Evolutionary conservation across 2,888 invertebrate genomes (phyloP), one percentile per base, ranked within the genome.

Genomic region (Bibio marci): DNA sequence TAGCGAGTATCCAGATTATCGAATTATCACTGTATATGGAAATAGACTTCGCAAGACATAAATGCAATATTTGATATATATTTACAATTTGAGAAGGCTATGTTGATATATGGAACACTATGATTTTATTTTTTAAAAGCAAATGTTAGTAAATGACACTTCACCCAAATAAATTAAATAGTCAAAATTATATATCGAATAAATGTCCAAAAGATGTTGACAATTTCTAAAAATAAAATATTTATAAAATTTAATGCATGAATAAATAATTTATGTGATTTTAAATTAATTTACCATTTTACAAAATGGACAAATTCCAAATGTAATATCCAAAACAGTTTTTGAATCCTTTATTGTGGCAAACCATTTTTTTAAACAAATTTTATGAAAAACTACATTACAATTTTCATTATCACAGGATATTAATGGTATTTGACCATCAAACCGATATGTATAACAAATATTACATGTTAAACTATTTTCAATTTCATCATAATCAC

Each of bases 361-460:
- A 36, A 62, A 61, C 61, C 61, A 61, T 44, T 59, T 50, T 41
- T 52, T 54, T 14, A 61, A 41, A 34, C 61, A 61, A 19, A 46
- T 48, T 1, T 53, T 51, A 48, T 61, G 61, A 44, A 50, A 62
- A 14, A 58, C 52, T 3, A 61, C 40, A 13, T 49, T 53, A 39
- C 61, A 61, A n/a, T 46, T 48, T 0, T 41, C 19, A 47, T 58
- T 62, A 40, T 61, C 61, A 35, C 61, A 61, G 1, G 58, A 57
- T 12, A 62, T 50, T 10, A 61, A 47, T 0, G 61, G 61, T 30
- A 61, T 52, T 31, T 58, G 54, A 3, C 52, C 54, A 2, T 59
- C 57, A 15, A 56, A 33, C 14, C 53, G 52, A 43, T 57, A 59
- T 12, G 50, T 49, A 41, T 52, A 61, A 37, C 60, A 61, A 41